Evolutionary conservation across 37 sponge, comb jelly and placozoan genomes (phyloP), one percentile per base, ranked within the genome.

Genomic region (Haliclona indistincta): DNA sequence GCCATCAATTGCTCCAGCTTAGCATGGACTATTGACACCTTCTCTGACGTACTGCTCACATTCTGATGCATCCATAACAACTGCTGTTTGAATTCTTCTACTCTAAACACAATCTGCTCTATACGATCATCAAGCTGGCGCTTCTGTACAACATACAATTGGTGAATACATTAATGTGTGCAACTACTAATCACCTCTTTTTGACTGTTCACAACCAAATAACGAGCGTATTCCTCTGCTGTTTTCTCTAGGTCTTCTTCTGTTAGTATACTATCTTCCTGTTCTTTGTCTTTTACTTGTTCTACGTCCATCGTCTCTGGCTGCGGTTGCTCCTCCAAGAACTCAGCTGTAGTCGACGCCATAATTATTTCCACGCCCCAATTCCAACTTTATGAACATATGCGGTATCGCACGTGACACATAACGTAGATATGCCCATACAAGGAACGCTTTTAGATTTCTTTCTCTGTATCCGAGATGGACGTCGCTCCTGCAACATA

Each of bases 31-130:
- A 72, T 78, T 17, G 56, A 30, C 73, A 81, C 65, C 54, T 85
- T 78, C 42, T 81, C 73, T 0, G 82, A 74, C 44, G 61, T 70
- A 47, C 78, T 73, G 64, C 73, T 67, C 56, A 85, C 81, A 68
- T 76, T 90, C 15, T 77, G 73, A 43, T 90, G 73, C 86, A 90
- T 76, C 82, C 51, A 36, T 28, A 80, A 80, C 35, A 89, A 76
- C 73, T 89, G 90, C 34, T 58, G 47, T 44, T 89, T 80, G 63
- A 89, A 84, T 73, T 89, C 90, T 35, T 89, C 90, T 20, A 89
- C 80, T 25, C 90, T 64, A 28, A 62, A 75, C 45, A 74, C 68
- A 10, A 79, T 73, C 19, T 53, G 74, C 54, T 77, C 56, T n/a
- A 88, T 58, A 29, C 68, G 38, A 7, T 82, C 78, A 23, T 73